phyloP scores from a whole-genome alignment of 2,888 invertebrate species.

The Stramonita haemastoma region DNA sequence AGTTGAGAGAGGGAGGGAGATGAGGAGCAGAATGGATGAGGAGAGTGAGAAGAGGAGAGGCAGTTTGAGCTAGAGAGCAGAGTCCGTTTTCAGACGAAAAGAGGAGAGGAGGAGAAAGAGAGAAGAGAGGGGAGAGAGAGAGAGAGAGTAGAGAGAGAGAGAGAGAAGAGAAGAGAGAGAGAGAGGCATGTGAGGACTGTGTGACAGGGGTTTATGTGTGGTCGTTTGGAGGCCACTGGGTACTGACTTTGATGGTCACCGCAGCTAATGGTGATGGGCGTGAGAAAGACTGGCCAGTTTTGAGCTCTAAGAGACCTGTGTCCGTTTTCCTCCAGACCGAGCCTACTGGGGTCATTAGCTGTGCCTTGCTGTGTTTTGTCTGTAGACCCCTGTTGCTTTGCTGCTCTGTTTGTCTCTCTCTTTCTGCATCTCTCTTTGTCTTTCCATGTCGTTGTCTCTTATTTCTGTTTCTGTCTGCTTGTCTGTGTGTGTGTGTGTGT shows the following conservation, averaged over 20 bases:
- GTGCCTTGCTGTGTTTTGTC: no score
- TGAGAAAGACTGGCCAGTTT: not conserved
- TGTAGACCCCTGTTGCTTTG: no score
- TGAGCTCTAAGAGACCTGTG: no score
- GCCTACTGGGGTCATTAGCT: no score
- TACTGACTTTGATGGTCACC: no score
- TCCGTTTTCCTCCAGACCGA: no score
- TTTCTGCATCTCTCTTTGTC: not conserved
- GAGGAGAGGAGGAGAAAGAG: no score
- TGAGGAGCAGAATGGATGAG: no score
- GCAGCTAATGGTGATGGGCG: not conserved
- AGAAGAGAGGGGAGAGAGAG: not conserved
- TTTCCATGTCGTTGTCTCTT: not conserved
- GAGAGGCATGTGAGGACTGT: not conserved
- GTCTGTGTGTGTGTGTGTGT: no score
- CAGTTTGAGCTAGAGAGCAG: no score
- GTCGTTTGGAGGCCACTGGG: not conserved
- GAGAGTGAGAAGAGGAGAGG: not conserved
- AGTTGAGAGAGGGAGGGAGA: slow-evolving; percentile 23
- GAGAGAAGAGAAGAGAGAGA: not conserved
- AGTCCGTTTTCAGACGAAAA: not conserved
- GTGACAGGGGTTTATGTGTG: not conserved
- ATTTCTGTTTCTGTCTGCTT: not conserved
- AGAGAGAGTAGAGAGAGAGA: not conserved
- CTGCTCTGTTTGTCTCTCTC: not conserved